Evolutionary conservation across 1,140 invertebrate species (phyloP), one percentile per base, ranked within the genome.

Genomic region (Oedothorax gibbosus): DNA sequence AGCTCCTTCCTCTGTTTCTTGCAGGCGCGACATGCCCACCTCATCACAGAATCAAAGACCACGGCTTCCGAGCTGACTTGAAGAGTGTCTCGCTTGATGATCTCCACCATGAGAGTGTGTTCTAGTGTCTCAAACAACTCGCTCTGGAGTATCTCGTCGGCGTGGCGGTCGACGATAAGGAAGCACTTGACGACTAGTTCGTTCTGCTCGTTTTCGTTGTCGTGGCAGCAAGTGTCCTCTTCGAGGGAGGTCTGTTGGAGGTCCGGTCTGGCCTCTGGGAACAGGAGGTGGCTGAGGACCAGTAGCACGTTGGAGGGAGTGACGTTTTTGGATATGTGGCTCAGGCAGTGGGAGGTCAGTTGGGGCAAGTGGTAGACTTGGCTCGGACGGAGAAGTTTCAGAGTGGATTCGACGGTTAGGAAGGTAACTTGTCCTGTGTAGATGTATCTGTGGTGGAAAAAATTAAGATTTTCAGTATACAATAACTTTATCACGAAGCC

Each of bases 11-110:
- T 93, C 50, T 90, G 90, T 66, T 93, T 90, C 80, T 93, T 92
- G 87, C 94, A 95, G 73, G 93, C 92, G 7, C 93, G 92, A 21
- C 91, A 92, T 9, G 93, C 92, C 94, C 94, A 95, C 77, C 93
- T 91, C 21, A 92, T 86, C 60, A 87, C 21, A 10, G 85, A 85
- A 68, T 87, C 73, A 72, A 87, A 89, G 7, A 87, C 85, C 11
- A 85, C 62, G 14, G 87, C 72, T 82, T 88, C 87, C 11, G 87
- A 88, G 64, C 18, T 71, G 11, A 89, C 75, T 35, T 85, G 77
- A 9, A 88, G 62, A 50, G 85, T 85, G 79, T 94, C 92, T 2
- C 94, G 89, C 68, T 90, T 90, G 0, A 93, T 90, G 56, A 95
- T 92, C 20, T 93, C 90, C 0, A 91, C 89, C 1, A 95, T 88